Evolutionary conservation across 2,888 invertebrate species (phyloP), one percentile per base, ranked within the genome.

Genomic region (Watsonalla cultraria): DNA sequence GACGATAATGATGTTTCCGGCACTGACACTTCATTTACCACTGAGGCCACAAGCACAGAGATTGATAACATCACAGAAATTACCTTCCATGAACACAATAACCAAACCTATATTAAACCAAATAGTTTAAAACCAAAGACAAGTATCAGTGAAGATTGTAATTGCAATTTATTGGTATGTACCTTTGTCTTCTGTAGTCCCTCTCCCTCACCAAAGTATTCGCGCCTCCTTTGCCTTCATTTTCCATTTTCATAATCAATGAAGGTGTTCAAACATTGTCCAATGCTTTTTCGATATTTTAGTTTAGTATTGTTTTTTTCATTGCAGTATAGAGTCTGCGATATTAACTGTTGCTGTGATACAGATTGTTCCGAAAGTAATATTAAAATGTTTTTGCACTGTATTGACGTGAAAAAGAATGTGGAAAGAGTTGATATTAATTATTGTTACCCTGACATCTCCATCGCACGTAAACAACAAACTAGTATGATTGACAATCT

Each of bases 321-420:
- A 24, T 24, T 24, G 7, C 78, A 95, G 94, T 81, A 82, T 51
- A 84, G 90, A 65, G 84, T 89, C 45, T 97, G 97, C 83, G 96
- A 97, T 81, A 92, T 96, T 52, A 95, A 96, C 78, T 97, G 97
- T 74, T 97, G 96, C 74, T 97, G 97, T 79, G 97, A 97, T 78
- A 72, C 69, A 49, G 95, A 96, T 66, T 97, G 97, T 73, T 84
- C 91, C 8, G 80, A 85, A 34, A 83, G 85, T 52, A 94, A 96
- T 65, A 86, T 88, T 55, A 72, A 81, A 55, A 84, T 92, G 4
- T 95, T 97, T 80, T 89, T 91, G 14, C 75, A 84, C 56, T 96
- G 96, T 74, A 70, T 77, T 51, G 78, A 82, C 54, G 54, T n/a
- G 35, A 57, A 35, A 39, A 56, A 54, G 47, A 24, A 24, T 24